Conservation (phyloP, 92 coral and sea anemone genomes). For the Paramuricea clavata region DNA sequence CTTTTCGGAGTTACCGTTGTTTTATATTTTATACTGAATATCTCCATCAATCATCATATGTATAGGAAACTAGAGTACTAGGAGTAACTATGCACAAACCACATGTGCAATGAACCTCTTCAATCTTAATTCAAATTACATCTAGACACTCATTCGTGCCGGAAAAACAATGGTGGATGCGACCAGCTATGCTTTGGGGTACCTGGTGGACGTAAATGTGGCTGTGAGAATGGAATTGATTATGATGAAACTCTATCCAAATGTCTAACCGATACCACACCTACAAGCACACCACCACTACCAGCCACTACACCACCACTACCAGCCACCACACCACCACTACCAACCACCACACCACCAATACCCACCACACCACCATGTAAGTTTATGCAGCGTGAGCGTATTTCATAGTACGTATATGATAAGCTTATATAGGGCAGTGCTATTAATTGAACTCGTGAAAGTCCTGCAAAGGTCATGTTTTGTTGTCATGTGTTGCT, state of each 20-base stretch:
- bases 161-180: slow-evolving; percentile 81
- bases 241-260: background rate
- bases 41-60: too few species aligned
- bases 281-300: background rate
- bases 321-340: background rate
- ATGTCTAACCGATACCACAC: background rate
- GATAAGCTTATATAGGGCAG: too few species aligned
- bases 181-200: slow-evolving; percentile 78
- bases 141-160: slow-evolving; percentile 68
- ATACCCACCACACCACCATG: too few species aligned
- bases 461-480: too few species aligned
- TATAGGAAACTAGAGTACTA: background rate
- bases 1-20: too few species aligned
- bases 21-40: too few species aligned
- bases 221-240: slow-evolving; percentile 69
- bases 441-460: too few species aligned
- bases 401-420: too few species aligned
- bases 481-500: background rate
- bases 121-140: background rate
- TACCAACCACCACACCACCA: background rate
- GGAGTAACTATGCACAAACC: background rate
- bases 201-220: slow-evolving; percentile 71
- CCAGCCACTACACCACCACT: background rate
- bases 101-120: background rate
- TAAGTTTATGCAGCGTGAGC: too few species aligned